Evolutionary conservation across 2,888 invertebrate genomes (phyloP), one percentile per base, ranked within the genome.

Genomic region (Tuberolachnus salignus): DNA sequence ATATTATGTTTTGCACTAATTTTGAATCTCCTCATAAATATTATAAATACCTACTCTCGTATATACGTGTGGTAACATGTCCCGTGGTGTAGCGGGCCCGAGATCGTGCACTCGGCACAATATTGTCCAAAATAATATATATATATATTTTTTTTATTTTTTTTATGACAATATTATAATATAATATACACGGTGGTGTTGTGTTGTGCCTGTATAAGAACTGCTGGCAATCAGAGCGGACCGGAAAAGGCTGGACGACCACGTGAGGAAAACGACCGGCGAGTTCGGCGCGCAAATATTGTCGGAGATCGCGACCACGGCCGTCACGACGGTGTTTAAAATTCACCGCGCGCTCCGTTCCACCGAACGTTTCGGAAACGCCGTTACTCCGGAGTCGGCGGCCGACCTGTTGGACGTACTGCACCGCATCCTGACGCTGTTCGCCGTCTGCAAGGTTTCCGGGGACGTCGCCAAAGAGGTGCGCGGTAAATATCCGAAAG

Each of bases 361-460:
- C 13, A n/a, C 73, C 11, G 73, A 63, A 42, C 51, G 51, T 63
- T 46, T 11, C 49, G 46, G 9, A 14, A 26, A 46, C 61, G 34
- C 72, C 72, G 72, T 26, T 26, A 57, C 21, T n/a, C n/a, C 53
- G 69, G 42, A 23, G 53, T 21, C 61, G 34, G 49, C 21, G n/a
- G 74, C 75, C 14, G 75, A 78, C 67, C 46, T 78, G 59, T 67
- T 69, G 75, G 75, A 78, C 21, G 57, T 67, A n/a, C 42, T 49
- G 49, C 67, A 78, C 46, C 66, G 49, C 16, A 34, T 59, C 14
- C 46, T 78, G 1, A 55, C 67, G 67, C 46, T 78, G 67, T 78
- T 59, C 46, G 66, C 57, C 34, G n/a, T 78, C 49, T 78, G 75
- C 75, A 78, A 78, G 49, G 59, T 67, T 46, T 78, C 75, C 67